A percentile compares a stretch with the other conserved stretches of the same genome.
phyloP scores from a whole-genome alignment of 35 echinoderm and acorn worm genomes.

The Apostichopus japonicus region DNA sequence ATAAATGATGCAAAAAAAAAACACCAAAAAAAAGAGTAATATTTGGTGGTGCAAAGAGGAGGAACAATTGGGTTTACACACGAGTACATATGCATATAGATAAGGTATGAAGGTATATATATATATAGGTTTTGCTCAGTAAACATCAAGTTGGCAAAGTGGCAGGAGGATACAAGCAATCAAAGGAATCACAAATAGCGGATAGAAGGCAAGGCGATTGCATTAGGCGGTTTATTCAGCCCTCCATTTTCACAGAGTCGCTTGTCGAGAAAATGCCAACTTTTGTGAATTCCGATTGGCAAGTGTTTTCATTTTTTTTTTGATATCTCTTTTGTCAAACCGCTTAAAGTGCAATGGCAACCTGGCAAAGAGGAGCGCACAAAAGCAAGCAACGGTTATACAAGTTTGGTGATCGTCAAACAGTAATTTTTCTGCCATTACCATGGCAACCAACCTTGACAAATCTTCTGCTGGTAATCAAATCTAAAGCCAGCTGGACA shows the following conservation, averaged over 20 bases:
- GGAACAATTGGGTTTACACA: background rate
- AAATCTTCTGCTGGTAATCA: constrained; percentile 48
- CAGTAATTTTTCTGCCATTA: background rate
- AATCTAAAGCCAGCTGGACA: constrained; percentile 81
- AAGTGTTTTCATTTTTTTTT: no score
- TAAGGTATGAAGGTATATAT: background rate
- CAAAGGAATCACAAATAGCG: background rate
- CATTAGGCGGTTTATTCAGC: background rate
- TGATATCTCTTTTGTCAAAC: background rate
- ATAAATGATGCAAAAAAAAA: background rate
- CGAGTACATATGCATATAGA: background rate
- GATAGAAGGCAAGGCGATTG: background rate
- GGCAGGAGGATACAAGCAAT: background rate
- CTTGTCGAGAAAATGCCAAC: no score
- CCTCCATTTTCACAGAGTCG: no score
- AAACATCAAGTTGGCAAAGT: background rate
- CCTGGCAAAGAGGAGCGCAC: background rate
- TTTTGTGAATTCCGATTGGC: no score
- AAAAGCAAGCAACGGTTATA: constrained; percentile 9
- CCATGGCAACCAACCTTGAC: constrained; percentile 55
- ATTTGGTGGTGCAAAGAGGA: no score
- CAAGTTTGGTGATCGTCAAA: background rate
- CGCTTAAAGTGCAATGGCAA: background rate
- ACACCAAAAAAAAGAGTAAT: background rate
- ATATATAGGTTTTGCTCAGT: background rate